A percentile compares a stretch with the other conserved stretches of the same genome.
These are phyloP conservation scores for Cetonia aurata DNA, from an alignment of 2,888 invertebrate species.

Conservation along the genomic window DNA sequence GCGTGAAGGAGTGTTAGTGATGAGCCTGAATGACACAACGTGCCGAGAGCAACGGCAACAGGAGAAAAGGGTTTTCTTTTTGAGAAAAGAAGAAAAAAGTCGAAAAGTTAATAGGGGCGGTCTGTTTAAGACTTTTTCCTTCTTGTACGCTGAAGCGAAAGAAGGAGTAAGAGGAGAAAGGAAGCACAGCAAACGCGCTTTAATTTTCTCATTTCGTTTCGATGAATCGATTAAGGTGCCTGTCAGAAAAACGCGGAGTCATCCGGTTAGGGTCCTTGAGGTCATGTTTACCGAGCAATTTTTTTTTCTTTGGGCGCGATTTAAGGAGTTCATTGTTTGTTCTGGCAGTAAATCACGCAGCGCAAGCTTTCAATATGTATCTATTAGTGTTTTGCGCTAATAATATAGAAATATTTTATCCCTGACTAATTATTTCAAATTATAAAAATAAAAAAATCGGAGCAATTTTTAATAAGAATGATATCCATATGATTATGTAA, in stretches of 20 bases:
- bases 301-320: slow-evolving; percentile 20
- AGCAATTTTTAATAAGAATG: no score
- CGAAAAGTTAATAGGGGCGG: slow-evolving; percentile 9
- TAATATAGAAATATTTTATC: no score
- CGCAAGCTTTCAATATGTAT: background rate
- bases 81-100: slow-evolving; percentile 15
- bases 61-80: slow-evolving; percentile 12
- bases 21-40: slow-evolving; percentile 34
- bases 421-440: no score
- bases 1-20: slow-evolving; percentile 45
- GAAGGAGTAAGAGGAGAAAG: slow-evolving; percentile 17
- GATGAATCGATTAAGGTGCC: slow-evolving; percentile 43
- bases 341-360: slow-evolving; percentile 7
- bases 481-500: no score
- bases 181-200: slow-evolving; percentile 31
- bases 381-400: no score
- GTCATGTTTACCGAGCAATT: slow-evolving; percentile 42
- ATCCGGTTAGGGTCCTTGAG: slow-evolving; percentile 38
- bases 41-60: slow-evolving; percentile 23
- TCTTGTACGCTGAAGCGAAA: background rate
- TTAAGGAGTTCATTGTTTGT: slow-evolving; percentile 22
- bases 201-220: slow-evolving; percentile 42
- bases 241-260: slow-evolving; percentile 43
- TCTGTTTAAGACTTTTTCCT: slow-evolving; percentile 26
- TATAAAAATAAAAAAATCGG: no score